Base-by-base conservation (phyloP, 2,888 invertebrate genomes). In the Eueremaeus valkanovi region DNA sequence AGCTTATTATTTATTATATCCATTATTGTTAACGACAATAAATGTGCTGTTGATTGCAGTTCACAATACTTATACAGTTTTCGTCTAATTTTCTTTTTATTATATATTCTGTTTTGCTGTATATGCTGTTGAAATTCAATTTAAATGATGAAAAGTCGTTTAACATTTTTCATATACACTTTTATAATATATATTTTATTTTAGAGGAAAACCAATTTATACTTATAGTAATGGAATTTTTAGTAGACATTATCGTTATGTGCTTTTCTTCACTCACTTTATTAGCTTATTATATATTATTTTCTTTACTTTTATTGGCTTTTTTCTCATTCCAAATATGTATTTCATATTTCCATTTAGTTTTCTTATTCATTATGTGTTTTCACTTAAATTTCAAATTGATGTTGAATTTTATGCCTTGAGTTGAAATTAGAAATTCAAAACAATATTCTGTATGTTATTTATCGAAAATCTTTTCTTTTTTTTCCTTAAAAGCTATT, bases 1-100 rank as follows among this genome's bases (percentile, higher is more conserved):
- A 21, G 68, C 40, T 68, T 68, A 68, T 68, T 40, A 68, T 68
- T 68, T 68, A 68, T 68, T 68, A 40, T 40, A 68, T 68, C 24
- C 68, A 68, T 68, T 68, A 68, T 68, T 40, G 42, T 68, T 68
- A 68, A 68, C 68, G 68, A 68, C 68, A 68, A 68, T 68, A 68
- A 68, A 68, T 68, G 68, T 40, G 36, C 24, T 68, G 68, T 68
- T 68, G 68, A 68, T 68, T 68, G 68, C 40, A 68, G 21, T 40
- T 21, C 31, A n/a, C 24, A 16, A 36, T 68, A 42, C 6, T 5
- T 42, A 24, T 5, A 18, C 18, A 3, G 21, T 31, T 29, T 1
- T 58, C 29, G n/a, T 16, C 8, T 61, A 5, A 29, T 18, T 13
- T 33, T 24, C 9, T 33, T 61, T 33, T 33, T 3, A 29, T n/a